Conservation (phyloP, 2,888 invertebrate genomes). For the Eudemis profundana region DNA sequence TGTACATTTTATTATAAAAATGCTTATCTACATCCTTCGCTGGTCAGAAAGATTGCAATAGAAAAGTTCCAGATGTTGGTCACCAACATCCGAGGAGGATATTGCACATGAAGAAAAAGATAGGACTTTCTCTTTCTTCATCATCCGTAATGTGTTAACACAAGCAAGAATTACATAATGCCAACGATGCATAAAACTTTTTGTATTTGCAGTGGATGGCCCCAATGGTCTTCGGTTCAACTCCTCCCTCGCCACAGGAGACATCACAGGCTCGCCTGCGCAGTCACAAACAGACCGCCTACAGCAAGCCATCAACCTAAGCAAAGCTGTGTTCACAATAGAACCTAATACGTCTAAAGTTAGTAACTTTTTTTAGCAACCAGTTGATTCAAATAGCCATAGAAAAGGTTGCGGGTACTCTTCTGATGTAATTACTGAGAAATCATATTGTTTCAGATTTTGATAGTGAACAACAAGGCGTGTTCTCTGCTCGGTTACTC, state of each 20-base stretch:
- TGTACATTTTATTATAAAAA: too few relatives aligned
- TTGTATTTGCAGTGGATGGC: conserved; percentile 73
- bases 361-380: conserved; percentile 48
- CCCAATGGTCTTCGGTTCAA: conserved; percentile 84
- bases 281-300: conserved; percentile 76
- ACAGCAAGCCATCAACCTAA: conserved; percentile 85
- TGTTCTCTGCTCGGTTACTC: conserved; percentile 86
- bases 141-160: too few relatives aligned
- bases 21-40: too few relatives aligned
- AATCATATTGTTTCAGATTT: conserved; percentile 73
- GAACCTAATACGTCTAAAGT: conserved; percentile 87
- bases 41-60: too few relatives aligned
- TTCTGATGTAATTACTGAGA: neutral
- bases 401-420: too few relatives aligned
- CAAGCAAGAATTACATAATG: too few relatives aligned
- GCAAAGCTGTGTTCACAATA: conserved; percentile 88
- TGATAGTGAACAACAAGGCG: conserved; percentile 88
- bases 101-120: too few relatives aligned
- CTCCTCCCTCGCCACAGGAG: conserved; percentile 72
- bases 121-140: too few relatives aligned
- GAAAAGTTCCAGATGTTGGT: too few relatives aligned
- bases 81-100: too few relatives aligned
- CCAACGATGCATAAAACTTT: too few relatives aligned
- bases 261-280: conserved; percentile 70
- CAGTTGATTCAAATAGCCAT: neutral